These are phyloP conservation scores for Acrobasis consociella DNA, from an alignment of 2,888 invertebrate genomes.

Conservation along the genomic window DNA sequence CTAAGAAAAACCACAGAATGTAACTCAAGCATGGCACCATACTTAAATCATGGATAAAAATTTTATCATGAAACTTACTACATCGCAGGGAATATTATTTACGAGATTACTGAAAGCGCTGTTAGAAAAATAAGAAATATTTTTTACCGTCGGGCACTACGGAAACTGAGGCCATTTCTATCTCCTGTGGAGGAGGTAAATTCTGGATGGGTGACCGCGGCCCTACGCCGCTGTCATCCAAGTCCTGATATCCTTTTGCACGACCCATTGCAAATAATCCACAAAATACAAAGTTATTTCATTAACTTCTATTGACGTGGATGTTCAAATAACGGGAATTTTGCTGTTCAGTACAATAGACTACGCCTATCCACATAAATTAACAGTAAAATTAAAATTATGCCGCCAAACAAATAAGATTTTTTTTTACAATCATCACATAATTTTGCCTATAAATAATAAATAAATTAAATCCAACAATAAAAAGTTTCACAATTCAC, in stretches of 20 bases:
- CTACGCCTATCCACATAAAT: background rate
- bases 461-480: no score
- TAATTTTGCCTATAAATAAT: no score
- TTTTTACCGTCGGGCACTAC: slow-evolving; percentile 89
- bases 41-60: no score
- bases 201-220: slow-evolving; percentile 59
- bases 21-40: no score
- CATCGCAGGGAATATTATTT: no score
- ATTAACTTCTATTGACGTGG: slow-evolving; percentile 59
- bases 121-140: background rate
- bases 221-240: slow-evolving; percentile 75
- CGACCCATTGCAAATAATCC: slow-evolving; percentile 67
- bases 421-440: no score
- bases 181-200: slow-evolving; percentile 84
- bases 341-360: background rate
- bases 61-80: no score
- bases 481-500: no score
- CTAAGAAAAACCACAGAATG: no score
- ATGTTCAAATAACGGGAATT: slow-evolving; percentile 59
- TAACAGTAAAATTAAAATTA: background rate
- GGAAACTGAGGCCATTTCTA: slow-evolving; percentile 91
- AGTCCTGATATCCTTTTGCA: slow-evolving; percentile 84
- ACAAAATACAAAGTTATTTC: slow-evolving; percentile 33
- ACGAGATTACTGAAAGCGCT: no score
- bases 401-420: background rate